Conservation (phyloP, 2,888 invertebrate species). For the Apamea anceps region DNA sequence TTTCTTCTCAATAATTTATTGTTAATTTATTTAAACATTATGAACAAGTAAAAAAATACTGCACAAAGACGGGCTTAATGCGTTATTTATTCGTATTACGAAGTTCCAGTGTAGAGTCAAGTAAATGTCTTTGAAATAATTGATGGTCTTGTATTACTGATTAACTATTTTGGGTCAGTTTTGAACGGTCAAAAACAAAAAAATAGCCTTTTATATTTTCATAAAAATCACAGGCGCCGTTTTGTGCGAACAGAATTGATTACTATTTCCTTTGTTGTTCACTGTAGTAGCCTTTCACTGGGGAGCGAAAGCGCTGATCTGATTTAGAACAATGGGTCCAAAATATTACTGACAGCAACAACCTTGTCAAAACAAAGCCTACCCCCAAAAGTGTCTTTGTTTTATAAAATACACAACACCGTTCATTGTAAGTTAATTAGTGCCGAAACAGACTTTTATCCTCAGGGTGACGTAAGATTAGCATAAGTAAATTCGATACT, state of each 20-base stretch:
- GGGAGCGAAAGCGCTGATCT: neutral
- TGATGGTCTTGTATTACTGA: no score
- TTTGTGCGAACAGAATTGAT: conserved; percentile 1
- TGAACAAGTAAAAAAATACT: neutral
- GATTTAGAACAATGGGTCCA: conserved; percentile 46
- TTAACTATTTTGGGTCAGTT: no score
- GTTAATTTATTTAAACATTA: neutral
- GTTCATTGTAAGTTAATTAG: conserved; percentile 79
- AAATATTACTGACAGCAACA: conserved; percentile 32
- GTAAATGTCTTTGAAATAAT: neutral
- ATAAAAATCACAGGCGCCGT: neutral
- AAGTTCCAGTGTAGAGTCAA: no score
- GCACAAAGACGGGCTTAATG: neutral
- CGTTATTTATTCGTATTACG: neutral
- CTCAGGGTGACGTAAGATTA: conserved; percentile 84
- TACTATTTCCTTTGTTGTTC: conserved; percentile 13
- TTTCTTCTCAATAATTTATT: neutral
- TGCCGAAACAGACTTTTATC: conserved; percentile 79
- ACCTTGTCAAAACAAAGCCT: conserved; percentile 42
- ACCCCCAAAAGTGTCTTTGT: conserved; percentile 59
- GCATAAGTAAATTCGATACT: conserved; percentile 87
- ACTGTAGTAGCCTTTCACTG: neutral
- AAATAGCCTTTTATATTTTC: neutral
- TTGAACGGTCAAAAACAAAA: no score
- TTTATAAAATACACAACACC: conserved; percentile 70